Evolutionary conservation across 2,797 vertebrate genomes (phyloP).

Genomic region (Apodemus agrarius): DNA sequence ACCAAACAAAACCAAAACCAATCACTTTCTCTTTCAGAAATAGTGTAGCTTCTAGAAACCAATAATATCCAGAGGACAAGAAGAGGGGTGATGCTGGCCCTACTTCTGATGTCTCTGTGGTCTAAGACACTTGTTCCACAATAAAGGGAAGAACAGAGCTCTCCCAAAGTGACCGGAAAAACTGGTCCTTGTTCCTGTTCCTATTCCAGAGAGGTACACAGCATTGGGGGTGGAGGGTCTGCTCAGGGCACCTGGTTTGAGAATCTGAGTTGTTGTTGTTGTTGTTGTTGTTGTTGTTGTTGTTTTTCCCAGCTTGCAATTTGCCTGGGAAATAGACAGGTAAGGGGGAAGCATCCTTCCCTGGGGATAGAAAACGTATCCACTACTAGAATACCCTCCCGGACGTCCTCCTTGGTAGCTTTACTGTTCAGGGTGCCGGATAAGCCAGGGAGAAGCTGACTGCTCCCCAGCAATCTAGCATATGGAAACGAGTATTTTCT

Average conservation of each 20-base stretch:
- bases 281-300: background rate
- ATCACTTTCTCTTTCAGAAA: background rate
- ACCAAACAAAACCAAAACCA: too few relatives aligned
- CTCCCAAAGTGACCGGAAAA: background rate
- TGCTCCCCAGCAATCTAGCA: background rate
- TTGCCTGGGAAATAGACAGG: background rate
- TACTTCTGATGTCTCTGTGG: background rate
- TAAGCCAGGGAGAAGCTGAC: background rate
- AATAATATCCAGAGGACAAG: background rate
- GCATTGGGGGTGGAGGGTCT: background rate
- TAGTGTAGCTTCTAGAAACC: background rate
- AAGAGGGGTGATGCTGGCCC: background rate
- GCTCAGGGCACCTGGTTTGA: background rate
- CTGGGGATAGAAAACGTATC: background rate
- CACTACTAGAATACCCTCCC: background rate
- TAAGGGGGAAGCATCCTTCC: background rate
- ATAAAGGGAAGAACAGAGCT: background rate
- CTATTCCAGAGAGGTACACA: background rate
- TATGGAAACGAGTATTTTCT: constrained; percentile 27
- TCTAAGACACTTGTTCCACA: background rate
- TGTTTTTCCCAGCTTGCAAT: background rate
- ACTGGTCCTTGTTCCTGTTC: accelerated
- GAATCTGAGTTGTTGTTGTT: background rate
- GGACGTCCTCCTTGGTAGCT: background rate
- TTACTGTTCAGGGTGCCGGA: background rate